Conservation (phyloP, 2,797 vertebrate species). For the Aselliscus stoliczkanus region DNA sequence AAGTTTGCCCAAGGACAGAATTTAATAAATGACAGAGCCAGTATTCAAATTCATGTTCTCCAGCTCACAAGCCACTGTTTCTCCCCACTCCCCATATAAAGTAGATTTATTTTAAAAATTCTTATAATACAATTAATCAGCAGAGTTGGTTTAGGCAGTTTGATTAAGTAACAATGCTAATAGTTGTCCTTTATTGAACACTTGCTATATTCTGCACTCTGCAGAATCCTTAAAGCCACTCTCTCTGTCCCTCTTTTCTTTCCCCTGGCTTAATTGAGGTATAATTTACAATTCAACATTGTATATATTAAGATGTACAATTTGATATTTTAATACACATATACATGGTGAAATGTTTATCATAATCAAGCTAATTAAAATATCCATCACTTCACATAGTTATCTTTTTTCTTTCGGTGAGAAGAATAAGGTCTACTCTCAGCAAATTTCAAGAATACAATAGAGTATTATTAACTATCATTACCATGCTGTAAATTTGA, state of each 20-base stretch:
- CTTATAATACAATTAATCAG: background rate
- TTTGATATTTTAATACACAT: background rate
- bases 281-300: background rate
- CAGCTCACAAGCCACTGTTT: background rate
- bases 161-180: background rate
- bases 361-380: background rate
- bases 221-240: background rate
- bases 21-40: background rate
- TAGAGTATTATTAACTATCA: background rate
- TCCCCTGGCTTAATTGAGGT: background rate
- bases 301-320: background rate
- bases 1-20: background rate
- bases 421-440: background rate
- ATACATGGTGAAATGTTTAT: background rate
- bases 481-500: background rate
- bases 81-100: background rate
- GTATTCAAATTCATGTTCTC: background rate
- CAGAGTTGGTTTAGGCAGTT: background rate
- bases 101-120: conserved; percentile 15
- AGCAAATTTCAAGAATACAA: background rate
- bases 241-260: background rate
- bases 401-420: background rate
- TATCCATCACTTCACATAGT: background rate
- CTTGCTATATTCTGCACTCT: background rate
- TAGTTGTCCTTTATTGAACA: background rate